These are phyloP conservation scores for Geotria australis DNA, from an alignment of 2,797 vertebrate genomes.

Conservation along the genomic window DNA sequence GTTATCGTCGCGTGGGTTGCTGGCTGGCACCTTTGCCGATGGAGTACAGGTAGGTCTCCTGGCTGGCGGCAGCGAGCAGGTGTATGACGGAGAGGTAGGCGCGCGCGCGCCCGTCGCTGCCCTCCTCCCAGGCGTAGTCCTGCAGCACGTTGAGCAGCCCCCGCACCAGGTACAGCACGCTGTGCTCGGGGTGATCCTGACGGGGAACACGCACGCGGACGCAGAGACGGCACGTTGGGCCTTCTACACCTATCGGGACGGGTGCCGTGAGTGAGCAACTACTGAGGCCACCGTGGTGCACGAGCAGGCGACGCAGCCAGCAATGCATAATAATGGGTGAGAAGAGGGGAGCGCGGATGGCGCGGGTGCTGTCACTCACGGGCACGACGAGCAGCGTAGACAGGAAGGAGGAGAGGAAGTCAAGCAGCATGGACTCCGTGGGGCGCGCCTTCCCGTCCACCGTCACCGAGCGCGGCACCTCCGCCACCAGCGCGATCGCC, in stretches of 20 bases:
- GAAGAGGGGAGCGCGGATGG: no score
- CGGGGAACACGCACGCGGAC: not conserved
- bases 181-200: conserved; percentile 83
- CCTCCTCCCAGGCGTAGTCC: conserved; percentile 90
- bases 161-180: conserved; percentile 61
- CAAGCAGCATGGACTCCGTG: conserved; percentile 50
- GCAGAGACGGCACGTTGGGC: no score
- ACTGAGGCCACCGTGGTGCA: no score
- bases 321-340: no score
- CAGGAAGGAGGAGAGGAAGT: conserved; percentile 76
- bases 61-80: conserved; percentile 60
- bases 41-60: conserved; percentile 55
- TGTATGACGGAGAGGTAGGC: conserved; percentile 57
- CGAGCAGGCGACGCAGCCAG: no score
- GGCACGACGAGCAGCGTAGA: conserved; percentile 58
- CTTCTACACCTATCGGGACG: no score
- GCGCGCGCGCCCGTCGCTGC: conserved; percentile 46
- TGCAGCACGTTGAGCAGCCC: conserved; percentile 81
- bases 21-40: conserved; percentile 43
- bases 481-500: conserved; percentile 46
- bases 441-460: conserved; percentile 65
- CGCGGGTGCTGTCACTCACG: conserved; percentile 14
- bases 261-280: no score
- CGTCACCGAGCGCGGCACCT: conserved; percentile 58
- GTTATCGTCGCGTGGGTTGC: no score